These are phyloP conservation scores for Epinephelus moara DNA, from an alignment of 2,113 vertebrate species.

Conservation along the genomic window DNA sequence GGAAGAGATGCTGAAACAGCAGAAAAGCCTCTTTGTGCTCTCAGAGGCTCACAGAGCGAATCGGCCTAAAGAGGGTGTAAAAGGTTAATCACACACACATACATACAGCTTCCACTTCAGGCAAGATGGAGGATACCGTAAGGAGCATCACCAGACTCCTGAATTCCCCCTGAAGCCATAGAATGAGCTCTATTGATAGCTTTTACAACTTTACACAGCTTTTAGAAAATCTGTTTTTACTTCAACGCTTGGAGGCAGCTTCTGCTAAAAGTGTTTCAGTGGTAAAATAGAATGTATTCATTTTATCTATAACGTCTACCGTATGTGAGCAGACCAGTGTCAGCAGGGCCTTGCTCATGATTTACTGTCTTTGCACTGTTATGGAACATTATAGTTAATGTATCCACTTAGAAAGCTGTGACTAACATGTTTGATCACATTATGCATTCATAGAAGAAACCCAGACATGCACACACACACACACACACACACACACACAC, in stretches of 20 bases:
- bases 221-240: background rate
- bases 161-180: slow-evolving; percentile 1
- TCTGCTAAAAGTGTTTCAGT: background rate
- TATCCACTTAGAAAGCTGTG: background rate
- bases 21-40: slow-evolving; percentile 75
- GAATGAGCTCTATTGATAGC: no score
- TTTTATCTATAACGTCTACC: background rate
- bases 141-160: background rate
- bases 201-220: no score
- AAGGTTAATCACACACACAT: slow-evolving; percentile 32
- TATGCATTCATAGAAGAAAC: slow-evolving; percentile 19
- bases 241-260: background rate
- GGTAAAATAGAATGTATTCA: background rate
- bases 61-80: slow-evolving; percentile 13
- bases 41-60: slow-evolving; percentile 9
- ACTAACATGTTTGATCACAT: slow-evolving; percentile 10
- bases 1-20: slow-evolving; percentile 70
- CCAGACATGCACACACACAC: background rate
- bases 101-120: background rate
- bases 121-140: background rate
- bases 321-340: background rate
- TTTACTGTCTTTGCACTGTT: background rate
- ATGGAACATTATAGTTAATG: background rate
- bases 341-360: background rate
- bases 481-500: no score